A percentile compares a stretch with the other conserved stretches of the same genome.
phyloP scores from a whole-genome alignment of 2,888 invertebrate species.

The Maniola hyperantus region DNA sequence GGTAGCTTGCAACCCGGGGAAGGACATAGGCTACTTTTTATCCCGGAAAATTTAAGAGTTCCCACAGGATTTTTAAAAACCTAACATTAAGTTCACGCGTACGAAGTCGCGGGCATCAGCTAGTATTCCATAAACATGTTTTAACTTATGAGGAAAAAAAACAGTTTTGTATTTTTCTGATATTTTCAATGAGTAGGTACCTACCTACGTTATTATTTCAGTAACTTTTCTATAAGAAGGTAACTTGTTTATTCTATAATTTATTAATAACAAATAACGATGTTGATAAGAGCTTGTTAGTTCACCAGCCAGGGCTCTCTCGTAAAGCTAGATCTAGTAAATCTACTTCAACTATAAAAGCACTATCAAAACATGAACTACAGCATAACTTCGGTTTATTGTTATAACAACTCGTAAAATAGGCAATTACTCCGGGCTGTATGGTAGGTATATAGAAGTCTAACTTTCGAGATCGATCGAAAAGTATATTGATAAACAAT shows the following conservation, averaged over 20 bases:
- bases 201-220: not conserved
- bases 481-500: not conserved
- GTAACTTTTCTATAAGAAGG: not conserved
- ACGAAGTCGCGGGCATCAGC: too few relatives aligned
- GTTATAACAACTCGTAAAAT: slow-evolving; percentile 23
- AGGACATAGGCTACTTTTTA: too few relatives aligned
- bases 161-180: not conserved
- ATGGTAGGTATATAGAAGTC: not conserved
- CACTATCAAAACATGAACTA: slow-evolving; percentile 13
- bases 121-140: too few relatives aligned
- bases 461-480: slow-evolving; percentile 5
- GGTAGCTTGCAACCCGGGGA: too few relatives aligned
- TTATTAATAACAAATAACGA: slow-evolving; percentile 16
- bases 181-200: not conserved
- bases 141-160: too few relatives aligned
- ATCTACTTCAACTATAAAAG: slow-evolving; percentile 19
- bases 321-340: slow-evolving; percentile 10
- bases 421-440: slow-evolving; percentile 2
- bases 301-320: not conserved
- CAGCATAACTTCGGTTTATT: slow-evolving; percentile 17
- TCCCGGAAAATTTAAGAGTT: too few relatives aligned
- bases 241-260: not conserved
- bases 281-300: slow-evolving; percentile 16
- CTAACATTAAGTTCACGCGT: too few relatives aligned
- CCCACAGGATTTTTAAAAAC: too few relatives aligned